A percentile compares a stretch with the other conserved stretches of the same genome.
phyloP scores from a whole-genome alignment of 2,888 invertebrate species.

The Eristalinus sepulchralis region DNA sequence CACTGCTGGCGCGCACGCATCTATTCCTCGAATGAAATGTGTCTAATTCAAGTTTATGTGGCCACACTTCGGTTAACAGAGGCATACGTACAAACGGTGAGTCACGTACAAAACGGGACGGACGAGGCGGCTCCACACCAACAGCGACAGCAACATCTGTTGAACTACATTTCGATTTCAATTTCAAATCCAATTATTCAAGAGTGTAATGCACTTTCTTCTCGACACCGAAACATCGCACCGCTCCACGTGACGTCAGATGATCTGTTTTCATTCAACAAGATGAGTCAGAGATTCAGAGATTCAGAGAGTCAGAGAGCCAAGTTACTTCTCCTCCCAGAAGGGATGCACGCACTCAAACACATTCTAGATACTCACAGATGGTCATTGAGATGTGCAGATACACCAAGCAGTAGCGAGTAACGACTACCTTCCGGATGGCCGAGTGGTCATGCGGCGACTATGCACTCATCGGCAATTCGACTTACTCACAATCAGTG shows the following conservation, averaged over 20 bases:
- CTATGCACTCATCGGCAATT: slow-evolving; percentile 51
- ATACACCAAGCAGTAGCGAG: not conserved
- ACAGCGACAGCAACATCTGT: slow-evolving; percentile 15
- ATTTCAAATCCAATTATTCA: slow-evolving; percentile 49
- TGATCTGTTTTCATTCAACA: slow-evolving; percentile 13
- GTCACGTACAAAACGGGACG: slow-evolving; percentile 49
- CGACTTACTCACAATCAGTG: not conserved
- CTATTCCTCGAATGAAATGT: not conserved
- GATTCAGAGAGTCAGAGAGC: not conserved
- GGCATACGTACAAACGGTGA: slow-evolving; percentile 15
- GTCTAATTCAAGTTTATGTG: not conserved
- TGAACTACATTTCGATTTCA: slow-evolving; percentile 60
- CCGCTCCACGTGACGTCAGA: slow-evolving; percentile 48
- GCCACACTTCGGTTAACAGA: slow-evolving; percentile 25
- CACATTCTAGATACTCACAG: slow-evolving; percentile 36
- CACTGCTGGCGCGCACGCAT: not conserved
- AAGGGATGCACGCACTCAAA: not conserved
- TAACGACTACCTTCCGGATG: slow-evolving; percentile 49
- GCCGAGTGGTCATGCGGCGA: slow-evolving; percentile 48
- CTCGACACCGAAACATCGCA: slow-evolving; percentile 13
- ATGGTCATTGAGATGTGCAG: slow-evolving; percentile 12
- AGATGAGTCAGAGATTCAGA: not conserved
- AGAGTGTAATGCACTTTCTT: slow-evolving; percentile 60
- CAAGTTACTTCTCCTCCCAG: not conserved
- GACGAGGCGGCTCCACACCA: not conserved